These are phyloP conservation scores for Drosophila sturtevanti DNA, from an alignment of 1,140 invertebrate genomes.

Conservation along the genomic window DNA sequence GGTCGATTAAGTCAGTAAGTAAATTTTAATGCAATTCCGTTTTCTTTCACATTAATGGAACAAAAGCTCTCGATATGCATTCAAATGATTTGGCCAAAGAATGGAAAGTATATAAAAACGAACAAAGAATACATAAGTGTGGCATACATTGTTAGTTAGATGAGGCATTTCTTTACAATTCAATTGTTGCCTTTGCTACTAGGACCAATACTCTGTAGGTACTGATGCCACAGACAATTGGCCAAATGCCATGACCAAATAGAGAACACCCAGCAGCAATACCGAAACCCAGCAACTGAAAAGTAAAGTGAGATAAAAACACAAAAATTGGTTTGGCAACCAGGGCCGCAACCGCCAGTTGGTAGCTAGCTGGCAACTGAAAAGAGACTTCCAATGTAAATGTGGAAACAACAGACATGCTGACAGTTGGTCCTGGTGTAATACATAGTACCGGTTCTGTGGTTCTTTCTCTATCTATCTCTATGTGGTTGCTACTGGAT, in stretches of 20 bases:
- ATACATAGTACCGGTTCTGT: slow-evolving; percentile 9
- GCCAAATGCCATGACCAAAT: slow-evolving; percentile 49
- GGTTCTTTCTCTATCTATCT: background rate
- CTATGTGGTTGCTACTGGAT: slow-evolving; percentile 31
- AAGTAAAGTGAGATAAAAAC: slow-evolving; percentile 27
- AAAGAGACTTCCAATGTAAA: slow-evolving; percentile 43
- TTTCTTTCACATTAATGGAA: slow-evolving; percentile 30
- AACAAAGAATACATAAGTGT: slow-evolving; percentile 22
- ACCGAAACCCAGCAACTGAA: slow-evolving; percentile 20
- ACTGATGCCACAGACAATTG: slow-evolving; percentile 51
- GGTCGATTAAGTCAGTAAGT: slow-evolving; percentile 57
- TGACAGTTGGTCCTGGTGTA: slow-evolving; percentile 7
- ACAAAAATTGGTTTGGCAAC: slow-evolving; percentile 56
- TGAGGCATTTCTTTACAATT: slow-evolving; percentile 14
- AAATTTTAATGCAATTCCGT: slow-evolving; percentile 61
- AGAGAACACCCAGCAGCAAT: background rate
- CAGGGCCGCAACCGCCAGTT: slow-evolving; percentile 54
- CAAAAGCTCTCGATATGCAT: slow-evolving; percentile 40
- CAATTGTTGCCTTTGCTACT: slow-evolving; percentile 21
- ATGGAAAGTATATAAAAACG: slow-evolving; percentile 39
- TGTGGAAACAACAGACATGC: slow-evolving; percentile 18
- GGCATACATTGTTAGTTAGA: slow-evolving; percentile 1
- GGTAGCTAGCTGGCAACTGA: slow-evolving; percentile 41
- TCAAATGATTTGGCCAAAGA: slow-evolving; percentile 23
- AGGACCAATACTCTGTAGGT: slow-evolving; percentile 43